A percentile compares a stretch with the other conserved stretches of the same genome.
Conservation (phyloP, 2,797 vertebrate species). For the Chaunax sp. region DNA sequence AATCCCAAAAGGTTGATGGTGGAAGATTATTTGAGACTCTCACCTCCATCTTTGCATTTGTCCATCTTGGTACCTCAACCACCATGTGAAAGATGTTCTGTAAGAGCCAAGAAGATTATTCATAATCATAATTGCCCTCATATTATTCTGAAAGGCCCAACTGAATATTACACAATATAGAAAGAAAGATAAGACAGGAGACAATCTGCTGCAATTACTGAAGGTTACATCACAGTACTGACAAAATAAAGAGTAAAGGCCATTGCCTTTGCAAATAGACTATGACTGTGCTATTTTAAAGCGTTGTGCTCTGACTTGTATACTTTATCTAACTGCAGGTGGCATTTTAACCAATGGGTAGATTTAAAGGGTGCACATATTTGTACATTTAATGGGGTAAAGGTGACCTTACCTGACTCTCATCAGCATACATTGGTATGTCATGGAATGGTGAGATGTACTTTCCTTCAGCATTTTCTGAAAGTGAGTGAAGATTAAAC, state of each 20-base stretch:
- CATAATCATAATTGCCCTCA: background rate
- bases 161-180: no score
- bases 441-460: slow-evolving; percentile 97
- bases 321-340: background rate
- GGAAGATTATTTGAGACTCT: slow-evolving; percentile 9
- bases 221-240: slow-evolving; percentile 31
- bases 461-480: slow-evolving; percentile 91
- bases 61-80: slow-evolving; percentile 97
- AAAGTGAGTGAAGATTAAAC: slow-evolving; percentile 50
- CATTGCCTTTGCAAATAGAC: slow-evolving; percentile 52
- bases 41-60: slow-evolving; percentile 99
- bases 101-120: slow-evolving; percentile 39
- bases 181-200: slow-evolving; percentile 43
- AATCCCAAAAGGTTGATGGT: background rate
- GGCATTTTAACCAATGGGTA: background rate
- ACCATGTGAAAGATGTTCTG: slow-evolving; percentile 96
- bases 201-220: slow-evolving; percentile 10
- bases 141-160: no score
- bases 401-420: slow-evolving; percentile 83
- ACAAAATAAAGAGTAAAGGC: slow-evolving; percentile 60
- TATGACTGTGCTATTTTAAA: slow-evolving; percentile 32
- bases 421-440: slow-evolving; percentile 89
- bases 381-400: background rate
- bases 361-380: background rate
- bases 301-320: background rate